Conservation (phyloP, 2,113 vertebrate species). For the Chrysemys picta region DNA sequence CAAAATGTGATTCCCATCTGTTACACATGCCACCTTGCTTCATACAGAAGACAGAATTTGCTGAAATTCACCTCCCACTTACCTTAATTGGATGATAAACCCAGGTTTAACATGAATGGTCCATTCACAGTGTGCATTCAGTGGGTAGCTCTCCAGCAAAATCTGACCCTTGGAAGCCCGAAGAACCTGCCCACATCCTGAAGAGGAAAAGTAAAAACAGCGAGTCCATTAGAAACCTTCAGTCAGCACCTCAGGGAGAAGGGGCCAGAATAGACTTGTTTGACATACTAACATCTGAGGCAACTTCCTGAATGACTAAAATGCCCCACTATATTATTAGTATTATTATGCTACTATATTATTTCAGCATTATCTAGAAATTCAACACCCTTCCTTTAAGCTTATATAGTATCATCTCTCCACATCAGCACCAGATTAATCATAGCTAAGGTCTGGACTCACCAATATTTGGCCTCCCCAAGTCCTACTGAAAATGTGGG, state of each 20-base stretch:
- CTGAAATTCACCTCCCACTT: neutral
- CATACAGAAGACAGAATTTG: neutral
- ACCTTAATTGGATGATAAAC: slow-evolving; percentile 94
- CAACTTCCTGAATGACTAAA: neutral
- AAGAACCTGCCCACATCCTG: slow-evolving; percentile 93
- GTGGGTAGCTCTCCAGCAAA: slow-evolving; percentile 94
- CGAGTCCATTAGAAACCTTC: neutral
- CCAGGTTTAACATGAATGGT: slow-evolving; percentile 88
- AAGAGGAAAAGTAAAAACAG: slow-evolving; percentile 31
- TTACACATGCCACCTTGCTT: neutral
- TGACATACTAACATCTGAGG: neutral
- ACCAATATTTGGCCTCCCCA: neutral
- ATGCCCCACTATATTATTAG: neutral
- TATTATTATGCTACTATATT: neutral
- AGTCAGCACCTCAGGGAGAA: neutral
- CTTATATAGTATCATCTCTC: neutral
- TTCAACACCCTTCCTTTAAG: neutral
- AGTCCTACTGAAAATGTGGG: neutral
- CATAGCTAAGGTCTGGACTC: neutral
- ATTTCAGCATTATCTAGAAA: neutral
- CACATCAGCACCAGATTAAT: neutral
- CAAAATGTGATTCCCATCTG: neutral
- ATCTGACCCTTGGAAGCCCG: slow-evolving; percentile 89
- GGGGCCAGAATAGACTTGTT: neutral
- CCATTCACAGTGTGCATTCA: slow-evolving; percentile 96